phyloP scores from a whole-genome alignment of 2,113 vertebrate genomes.

The Microcebus jonahi region DNA sequence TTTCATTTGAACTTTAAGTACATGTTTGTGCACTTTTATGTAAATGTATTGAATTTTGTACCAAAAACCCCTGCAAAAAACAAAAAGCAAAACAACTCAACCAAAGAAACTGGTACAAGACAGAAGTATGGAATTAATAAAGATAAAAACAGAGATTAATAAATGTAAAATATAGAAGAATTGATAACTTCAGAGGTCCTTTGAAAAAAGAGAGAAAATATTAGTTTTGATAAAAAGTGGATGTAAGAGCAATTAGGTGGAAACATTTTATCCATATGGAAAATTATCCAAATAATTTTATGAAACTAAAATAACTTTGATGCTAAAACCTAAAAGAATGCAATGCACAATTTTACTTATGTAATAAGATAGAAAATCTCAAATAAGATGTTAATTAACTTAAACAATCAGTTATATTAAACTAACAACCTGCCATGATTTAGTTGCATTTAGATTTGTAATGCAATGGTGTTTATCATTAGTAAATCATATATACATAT shows the following conservation, averaged over 20 bases:
- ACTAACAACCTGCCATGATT: background rate
- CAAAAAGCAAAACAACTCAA: background rate
- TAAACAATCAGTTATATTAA: background rate
- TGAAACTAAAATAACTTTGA: slow-evolving; percentile 35
- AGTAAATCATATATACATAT: background rate
- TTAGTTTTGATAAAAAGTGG: background rate
- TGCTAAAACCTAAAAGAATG: background rate
- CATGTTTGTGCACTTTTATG: background rate
- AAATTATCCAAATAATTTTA: slow-evolving; percentile 18
- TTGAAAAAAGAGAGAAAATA: background rate
- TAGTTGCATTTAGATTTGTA: background rate
- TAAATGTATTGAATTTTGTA: background rate
- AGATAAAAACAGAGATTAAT: slow-evolving; percentile 1
- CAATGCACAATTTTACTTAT: background rate
- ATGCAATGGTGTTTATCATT: background rate
- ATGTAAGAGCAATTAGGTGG: background rate
- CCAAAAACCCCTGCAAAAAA: background rate
- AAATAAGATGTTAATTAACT: background rate
- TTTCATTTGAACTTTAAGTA: background rate
- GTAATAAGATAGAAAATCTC: background rate
- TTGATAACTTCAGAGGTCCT: background rate
- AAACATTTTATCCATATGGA: background rate
- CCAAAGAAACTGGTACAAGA: background rate
- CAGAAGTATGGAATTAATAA: background rate
- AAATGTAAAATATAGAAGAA: background rate